A percentile compares a stretch with the other conserved stretches of the same genome.
Evolutionary conservation across 2,797 vertebrate genomes (phyloP).

Genomic region (Lemur catta): DNA sequence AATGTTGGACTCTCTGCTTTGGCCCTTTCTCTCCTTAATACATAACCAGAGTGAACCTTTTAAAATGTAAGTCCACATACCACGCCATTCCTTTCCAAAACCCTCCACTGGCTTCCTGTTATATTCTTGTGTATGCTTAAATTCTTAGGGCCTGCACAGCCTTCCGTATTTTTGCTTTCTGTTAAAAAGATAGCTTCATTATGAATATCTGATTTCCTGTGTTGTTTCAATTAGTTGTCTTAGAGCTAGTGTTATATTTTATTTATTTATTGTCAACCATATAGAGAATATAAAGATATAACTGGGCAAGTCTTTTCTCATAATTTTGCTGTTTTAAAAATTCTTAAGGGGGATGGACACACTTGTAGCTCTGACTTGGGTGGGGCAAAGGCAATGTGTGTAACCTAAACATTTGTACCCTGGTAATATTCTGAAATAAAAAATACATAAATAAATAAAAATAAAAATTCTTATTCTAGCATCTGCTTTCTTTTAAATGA

Average conservation of each 20-base stretch:
- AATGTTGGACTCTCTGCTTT: neutral
- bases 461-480: neutral
- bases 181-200: neutral
- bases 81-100: neutral
- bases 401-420: no score
- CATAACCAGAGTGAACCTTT: neutral
- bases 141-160: neutral
- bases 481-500: neutral
- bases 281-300: neutral
- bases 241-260: neutral
- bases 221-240: neutral
- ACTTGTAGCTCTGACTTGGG: no score
- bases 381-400: no score
- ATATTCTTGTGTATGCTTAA: neutral
- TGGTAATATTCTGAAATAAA: no score
- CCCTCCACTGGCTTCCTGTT: neutral
- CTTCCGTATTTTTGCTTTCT: neutral
- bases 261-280: neutral
- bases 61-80: neutral
- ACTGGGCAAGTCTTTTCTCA: neutral
- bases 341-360: neutral
- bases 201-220: neutral
- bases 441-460: no score
- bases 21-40: neutral
- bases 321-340: neutral